Conservation (phyloP, 1,140 invertebrate genomes). For the Tribolium castaneum region DNA sequence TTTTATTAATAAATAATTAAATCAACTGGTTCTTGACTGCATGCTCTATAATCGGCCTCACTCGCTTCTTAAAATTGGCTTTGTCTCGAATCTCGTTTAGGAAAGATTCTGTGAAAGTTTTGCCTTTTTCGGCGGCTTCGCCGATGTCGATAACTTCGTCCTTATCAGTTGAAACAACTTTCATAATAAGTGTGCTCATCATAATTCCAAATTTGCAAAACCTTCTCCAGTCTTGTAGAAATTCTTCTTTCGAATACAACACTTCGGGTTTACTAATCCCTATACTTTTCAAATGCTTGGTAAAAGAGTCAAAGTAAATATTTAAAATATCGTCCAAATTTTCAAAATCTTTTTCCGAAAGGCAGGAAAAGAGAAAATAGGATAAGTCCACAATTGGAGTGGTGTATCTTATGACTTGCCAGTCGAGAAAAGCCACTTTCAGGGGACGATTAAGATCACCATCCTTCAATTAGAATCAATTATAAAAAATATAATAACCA, state of each 20-base stretch:
- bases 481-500: constrained; percentile 4
- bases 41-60: no score
- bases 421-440: constrained; percentile 64
- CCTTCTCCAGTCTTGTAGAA: constrained; percentile 42
- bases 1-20: no score
- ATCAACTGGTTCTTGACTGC: no score
- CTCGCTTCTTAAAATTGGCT: background rate
- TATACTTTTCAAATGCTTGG: constrained; percentile 60
- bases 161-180: background rate
- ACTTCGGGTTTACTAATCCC: constrained; percentile 62
- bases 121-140: background rate
- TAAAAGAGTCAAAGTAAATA: constrained; percentile 67
- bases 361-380: constrained; percentile 69
- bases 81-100: background rate
- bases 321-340: constrained; percentile 65
- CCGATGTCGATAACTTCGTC: constrained; percentile 29
- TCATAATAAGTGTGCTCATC: constrained; percentile 59
- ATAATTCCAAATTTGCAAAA: constrained; percentile 58
- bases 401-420: constrained; percentile 68
- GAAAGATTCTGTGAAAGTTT: constrained; percentile 43
- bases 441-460: background rate
- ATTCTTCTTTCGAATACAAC: constrained; percentile 62
- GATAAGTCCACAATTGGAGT: constrained; percentile 70
- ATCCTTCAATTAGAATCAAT: constrained; percentile 28
- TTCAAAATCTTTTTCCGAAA: constrained; percentile 64